Conservation (phyloP, 2,888 invertebrate species). For the Synanthedon myopaeformis region DNA sequence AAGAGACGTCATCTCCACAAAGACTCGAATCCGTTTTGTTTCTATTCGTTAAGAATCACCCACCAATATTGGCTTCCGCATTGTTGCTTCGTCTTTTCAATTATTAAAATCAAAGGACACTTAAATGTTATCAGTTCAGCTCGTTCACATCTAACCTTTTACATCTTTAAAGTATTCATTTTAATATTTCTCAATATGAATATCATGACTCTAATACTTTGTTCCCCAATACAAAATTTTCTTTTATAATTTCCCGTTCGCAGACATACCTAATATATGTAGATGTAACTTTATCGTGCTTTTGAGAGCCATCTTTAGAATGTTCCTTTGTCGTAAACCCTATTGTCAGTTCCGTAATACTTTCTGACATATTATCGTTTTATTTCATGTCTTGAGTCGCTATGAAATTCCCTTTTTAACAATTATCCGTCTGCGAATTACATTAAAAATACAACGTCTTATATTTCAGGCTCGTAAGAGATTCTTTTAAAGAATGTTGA, state of each 20-base stretch:
- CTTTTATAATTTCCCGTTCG: constrained; percentile 9
- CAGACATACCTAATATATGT: constrained; percentile 18
- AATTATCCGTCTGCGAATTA: constrained; percentile 36
- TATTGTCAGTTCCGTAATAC: constrained; percentile 49
- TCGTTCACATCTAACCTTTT: too few species aligned
- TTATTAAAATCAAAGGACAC: constrained; percentile 30
- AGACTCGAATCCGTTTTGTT: constrained; percentile 57
- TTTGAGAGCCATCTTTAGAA: constrained; percentile 38
- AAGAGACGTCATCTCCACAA: constrained; percentile 68
- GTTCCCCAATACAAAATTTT: not conserved
- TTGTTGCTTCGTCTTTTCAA: constrained; percentile 41
- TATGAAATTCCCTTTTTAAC: constrained; percentile 49
- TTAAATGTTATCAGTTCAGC: not conserved
- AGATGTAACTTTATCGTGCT: constrained; percentile 48
- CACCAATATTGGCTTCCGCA: constrained; percentile 43
- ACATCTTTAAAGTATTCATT: too few species aligned
- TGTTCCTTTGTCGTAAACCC: constrained; percentile 48
- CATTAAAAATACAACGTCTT: constrained; percentile 21
- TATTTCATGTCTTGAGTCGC: constrained; percentile 47
- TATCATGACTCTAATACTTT: not conserved
- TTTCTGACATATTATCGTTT: constrained; percentile 54
- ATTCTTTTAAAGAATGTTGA: not conserved
- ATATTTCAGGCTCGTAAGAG: not conserved
- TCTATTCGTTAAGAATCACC: constrained; percentile 45
- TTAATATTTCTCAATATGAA: not conserved